Evolutionary conservation across 2,797 vertebrate genomes (phyloP).

Genomic region (Discoglossus pictus): DNA sequence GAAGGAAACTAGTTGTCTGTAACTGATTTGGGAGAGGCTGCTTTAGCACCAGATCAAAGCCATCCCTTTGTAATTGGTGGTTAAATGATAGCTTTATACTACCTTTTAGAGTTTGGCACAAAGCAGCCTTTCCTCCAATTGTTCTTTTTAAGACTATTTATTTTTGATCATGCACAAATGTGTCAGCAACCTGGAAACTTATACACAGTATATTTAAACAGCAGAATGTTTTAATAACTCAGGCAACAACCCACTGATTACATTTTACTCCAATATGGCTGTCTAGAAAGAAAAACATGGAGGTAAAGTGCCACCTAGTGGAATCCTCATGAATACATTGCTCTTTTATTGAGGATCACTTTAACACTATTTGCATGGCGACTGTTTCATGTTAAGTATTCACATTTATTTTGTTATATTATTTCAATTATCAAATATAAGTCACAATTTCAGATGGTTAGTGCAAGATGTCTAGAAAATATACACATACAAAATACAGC

Average conservation of each 20-base stretch:
- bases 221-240: not conserved
- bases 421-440: too few species aligned
- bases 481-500: too few species aligned
- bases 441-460: too few species aligned
- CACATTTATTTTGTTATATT: too few species aligned
- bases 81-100: slow-evolving; percentile 58
- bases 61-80: slow-evolving; percentile 38
- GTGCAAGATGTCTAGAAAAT: too few species aligned
- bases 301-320: slow-evolving; percentile 67
- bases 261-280: not conserved
- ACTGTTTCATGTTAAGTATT: too few species aligned
- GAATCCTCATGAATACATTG: slow-evolving; percentile 1
- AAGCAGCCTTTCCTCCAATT: slow-evolving; percentile 38
- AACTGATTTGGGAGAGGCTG: slow-evolving; percentile 56
- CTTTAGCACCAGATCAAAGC: slow-evolving; percentile 50
- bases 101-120: slow-evolving; percentile 44
- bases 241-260: not conserved
- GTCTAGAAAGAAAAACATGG: slow-evolving; percentile 38
- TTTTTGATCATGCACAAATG: slow-evolving; percentile 48
- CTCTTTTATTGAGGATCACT: too few species aligned
- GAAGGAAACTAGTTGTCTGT: slow-evolving; percentile 61
- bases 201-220: slow-evolving; percentile 14
- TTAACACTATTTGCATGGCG: too few species aligned
- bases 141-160: slow-evolving; percentile 35
- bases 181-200: slow-evolving; percentile 40